phyloP scores from a whole-genome alignment of 2,113 vertebrate genomes.

The Calyptomena viridis region DNA sequence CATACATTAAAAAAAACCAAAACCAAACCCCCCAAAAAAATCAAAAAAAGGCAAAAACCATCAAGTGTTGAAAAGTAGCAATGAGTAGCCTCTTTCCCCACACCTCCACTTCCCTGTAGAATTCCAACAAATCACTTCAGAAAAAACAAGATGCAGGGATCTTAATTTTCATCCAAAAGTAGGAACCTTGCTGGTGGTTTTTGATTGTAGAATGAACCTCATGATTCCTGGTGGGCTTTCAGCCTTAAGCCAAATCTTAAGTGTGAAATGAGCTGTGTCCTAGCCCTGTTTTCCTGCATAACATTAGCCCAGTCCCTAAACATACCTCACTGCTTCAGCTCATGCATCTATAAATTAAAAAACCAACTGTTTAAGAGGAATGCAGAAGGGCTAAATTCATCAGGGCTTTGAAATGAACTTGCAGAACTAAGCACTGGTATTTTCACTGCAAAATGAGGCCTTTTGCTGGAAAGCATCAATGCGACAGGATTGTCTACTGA shows the following conservation, averaged over 20 bases:
- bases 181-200: background rate
- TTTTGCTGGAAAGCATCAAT: constrained; percentile 43
- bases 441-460: constrained; percentile 19
- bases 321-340: background rate
- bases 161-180: background rate
- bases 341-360: rapidly evolving
- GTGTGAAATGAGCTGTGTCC: background rate
- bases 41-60: background rate
- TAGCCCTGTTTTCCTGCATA: background rate
- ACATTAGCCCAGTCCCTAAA: background rate
- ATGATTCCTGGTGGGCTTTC: background rate
- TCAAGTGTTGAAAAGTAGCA: background rate
- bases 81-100: background rate
- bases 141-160: background rate
- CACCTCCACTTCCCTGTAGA: background rate
- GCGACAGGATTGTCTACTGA: background rate
- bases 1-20: background rate
- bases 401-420: constrained; percentile 36
- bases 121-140: background rate
- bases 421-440: constrained; percentile 21
- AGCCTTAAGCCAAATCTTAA: background rate
- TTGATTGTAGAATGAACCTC: background rate
- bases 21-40: too few species aligned
- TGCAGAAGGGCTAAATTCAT: background rate
- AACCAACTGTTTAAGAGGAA: background rate